Percentiles rank a stretch among this genome's conserved stretches.
Conservation (phyloP, 30 jellyfish, hydroid and myxozoan genomes). For the Cassiopea andromeda region DNA sequence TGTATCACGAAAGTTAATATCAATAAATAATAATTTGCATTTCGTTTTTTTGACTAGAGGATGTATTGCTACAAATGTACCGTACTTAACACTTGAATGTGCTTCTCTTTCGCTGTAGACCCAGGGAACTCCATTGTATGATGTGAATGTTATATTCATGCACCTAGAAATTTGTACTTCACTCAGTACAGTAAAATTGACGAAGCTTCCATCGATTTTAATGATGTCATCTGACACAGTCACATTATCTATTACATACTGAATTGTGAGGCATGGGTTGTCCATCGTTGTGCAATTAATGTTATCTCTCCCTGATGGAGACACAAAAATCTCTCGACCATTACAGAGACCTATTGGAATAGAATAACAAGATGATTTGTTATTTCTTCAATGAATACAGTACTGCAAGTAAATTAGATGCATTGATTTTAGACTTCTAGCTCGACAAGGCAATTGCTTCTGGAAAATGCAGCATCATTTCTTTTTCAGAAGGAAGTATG, state of each 20-base stretch:
- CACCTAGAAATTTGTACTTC: not conserved
- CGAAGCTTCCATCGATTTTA: not conserved
- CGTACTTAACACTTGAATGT: not conserved
- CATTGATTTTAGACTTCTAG: no score
- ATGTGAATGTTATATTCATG: constrained; percentile 6
- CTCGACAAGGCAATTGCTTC: no score
- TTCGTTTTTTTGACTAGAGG: not conserved
- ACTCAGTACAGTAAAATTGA: not conserved
- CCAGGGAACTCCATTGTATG: constrained; percentile 22
- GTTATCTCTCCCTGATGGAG: constrained; percentile 5
- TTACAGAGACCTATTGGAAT: not conserved
- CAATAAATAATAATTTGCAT: not conserved
- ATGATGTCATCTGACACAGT: not conserved
- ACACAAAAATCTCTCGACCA: constrained; percentile 9
- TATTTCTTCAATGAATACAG: no score
- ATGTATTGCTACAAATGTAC: not conserved
- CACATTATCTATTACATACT: not conserved
- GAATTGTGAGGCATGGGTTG: constrained; percentile 16
- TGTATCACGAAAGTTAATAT: not conserved
- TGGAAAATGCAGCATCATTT: no score
- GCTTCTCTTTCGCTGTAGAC: not conserved
- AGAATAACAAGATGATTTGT: not conserved
- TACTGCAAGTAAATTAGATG: no score
- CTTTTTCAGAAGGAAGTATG: no score
- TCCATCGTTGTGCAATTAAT: not conserved